Evolutionary conservation across 1,140 invertebrate species (phyloP), one percentile per base, ranked within the genome.

Genomic region (Uloborus diversus): DNA sequence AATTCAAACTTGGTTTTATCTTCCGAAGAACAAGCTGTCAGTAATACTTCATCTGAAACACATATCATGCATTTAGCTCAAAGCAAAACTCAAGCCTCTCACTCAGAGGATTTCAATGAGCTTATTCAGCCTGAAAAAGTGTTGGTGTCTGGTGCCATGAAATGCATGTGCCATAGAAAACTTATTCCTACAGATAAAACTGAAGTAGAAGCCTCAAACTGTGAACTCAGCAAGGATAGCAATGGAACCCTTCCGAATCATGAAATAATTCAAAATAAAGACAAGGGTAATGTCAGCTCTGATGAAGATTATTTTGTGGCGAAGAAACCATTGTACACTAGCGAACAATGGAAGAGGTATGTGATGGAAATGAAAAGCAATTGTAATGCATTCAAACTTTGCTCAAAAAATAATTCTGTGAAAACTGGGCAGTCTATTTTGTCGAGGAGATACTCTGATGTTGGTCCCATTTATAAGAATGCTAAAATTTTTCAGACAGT

Each of bases 371-470:
- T 32, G 49, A 68, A 69, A 61, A 59, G 49, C 20, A 79, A 23
- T 3, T 59, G 53, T 35, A 5, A 47, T 49, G 27, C 14, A 9
- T 32, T 53, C 25, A 69, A 69, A 62, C 3, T 53, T 5, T 66
- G 33, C 49, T 25, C 53, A 35, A n/a, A 25, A 33, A 76, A 65
- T 28, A 2, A 64, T 23, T 35, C 37, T 28, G 14, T 27, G 9
- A 9, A 37, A 25, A 35, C 25, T n/a, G 20, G 14, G 42, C 1
- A 20, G 1, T 28, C 32, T 14, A 17, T 61, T 20, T 1, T 62
- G n/a, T 27, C n/a, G 4, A 68, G 76, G 35, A 35, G 76, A 11
- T 79, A 61, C 37, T 79, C 76, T 25, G 76, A 79, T 79, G 65
- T 33, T 59, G 64, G 64, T 11, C 11, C 53, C 11, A 4, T 30